These are phyloP conservation scores for Spermophilus dauricus DNA, from an alignment of 2,113 vertebrate species.

Conservation along the genomic window DNA sequence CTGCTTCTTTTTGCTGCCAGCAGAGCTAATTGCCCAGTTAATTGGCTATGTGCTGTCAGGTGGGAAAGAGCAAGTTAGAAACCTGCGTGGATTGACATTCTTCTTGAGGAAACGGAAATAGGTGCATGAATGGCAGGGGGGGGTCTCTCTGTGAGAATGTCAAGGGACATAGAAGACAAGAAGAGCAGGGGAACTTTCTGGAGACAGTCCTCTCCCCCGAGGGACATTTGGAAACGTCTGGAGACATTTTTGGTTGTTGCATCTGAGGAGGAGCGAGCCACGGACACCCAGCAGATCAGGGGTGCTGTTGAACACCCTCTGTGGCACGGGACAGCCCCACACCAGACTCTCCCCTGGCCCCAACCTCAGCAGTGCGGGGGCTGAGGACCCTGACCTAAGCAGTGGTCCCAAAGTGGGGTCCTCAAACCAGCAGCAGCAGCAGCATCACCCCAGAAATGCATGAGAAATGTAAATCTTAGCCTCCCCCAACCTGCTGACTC, in stretches of 20 bases:
- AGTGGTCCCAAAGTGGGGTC: neutral
- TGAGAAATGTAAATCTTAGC: neutral
- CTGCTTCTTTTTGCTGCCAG: conserved; percentile 21
- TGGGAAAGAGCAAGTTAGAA: conserved; percentile 45
- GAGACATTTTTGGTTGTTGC: neutral
- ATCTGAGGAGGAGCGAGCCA: neutral
- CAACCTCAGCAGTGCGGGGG: rapidly evolving
- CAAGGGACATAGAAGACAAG: neutral
- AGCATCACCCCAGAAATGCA: neutral
- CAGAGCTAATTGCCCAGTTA: conserved; percentile 60
- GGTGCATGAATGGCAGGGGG: neutral
- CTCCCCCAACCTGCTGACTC: neutral
- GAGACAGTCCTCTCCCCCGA: neutral
- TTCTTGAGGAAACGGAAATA: neutral
- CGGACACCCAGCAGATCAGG: neutral
- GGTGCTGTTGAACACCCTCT: rapidly evolving
- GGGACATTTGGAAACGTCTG: neutral
- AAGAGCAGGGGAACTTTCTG: neutral
- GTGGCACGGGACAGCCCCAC: neutral
- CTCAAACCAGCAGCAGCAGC: rapidly evolving
- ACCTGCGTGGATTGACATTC: neutral
- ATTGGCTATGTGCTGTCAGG: conserved; percentile 19
- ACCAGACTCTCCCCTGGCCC: rapidly evolving
- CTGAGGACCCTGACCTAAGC: neutral
- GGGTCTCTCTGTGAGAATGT: neutral